Conservation (phyloP, 1,140 invertebrate species). For the Scaptomyza hsui region DNA sequence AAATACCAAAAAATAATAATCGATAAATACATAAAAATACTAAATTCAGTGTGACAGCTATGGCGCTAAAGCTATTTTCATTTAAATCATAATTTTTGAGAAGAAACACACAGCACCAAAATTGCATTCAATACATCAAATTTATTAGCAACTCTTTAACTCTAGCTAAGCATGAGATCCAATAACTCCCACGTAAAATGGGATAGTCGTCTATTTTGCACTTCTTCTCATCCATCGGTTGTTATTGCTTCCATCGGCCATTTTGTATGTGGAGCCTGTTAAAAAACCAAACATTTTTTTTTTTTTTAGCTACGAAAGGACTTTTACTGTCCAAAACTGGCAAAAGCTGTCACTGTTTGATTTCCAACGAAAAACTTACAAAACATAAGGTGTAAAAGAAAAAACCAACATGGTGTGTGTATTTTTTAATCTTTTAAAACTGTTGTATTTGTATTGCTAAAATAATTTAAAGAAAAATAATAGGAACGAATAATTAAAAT, state of each 20-base stretch:
- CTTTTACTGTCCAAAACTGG: no score
- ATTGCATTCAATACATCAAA: conserved; percentile 51
- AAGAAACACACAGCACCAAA: not conserved
- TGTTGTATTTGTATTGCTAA: conserved; percentile 44
- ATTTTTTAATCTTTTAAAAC: conserved; percentile 21
- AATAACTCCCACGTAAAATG: conserved; percentile 26
- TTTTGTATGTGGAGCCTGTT: conserved; percentile 51
- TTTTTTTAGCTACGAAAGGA: conserved; percentile 29
- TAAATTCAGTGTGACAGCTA: not conserved
- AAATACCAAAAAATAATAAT: not conserved
- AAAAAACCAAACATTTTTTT: conserved; percentile 46
- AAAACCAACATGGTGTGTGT: conserved; percentile 27
- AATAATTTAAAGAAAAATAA: conserved; percentile 42
- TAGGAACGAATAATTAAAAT: conserved; percentile 52
- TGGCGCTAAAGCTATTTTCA: conserved; percentile 3
- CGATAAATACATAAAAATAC: conserved; percentile 12
- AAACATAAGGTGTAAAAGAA: not conserved
- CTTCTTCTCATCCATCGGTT: conserved; percentile 49
- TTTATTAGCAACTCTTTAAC: conserved; percentile 58
- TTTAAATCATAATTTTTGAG: not conserved
- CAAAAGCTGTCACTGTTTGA: not conserved
- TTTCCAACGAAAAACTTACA: not conserved
- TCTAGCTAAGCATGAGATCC: conserved; percentile 74
- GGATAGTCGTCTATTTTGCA: conserved; percentile 20
- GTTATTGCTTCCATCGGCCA: conserved; percentile 19